These are phyloP conservation scores for Drosophila cognata DNA, from an alignment of 2,888 invertebrate species.

Conservation along the genomic window DNA sequence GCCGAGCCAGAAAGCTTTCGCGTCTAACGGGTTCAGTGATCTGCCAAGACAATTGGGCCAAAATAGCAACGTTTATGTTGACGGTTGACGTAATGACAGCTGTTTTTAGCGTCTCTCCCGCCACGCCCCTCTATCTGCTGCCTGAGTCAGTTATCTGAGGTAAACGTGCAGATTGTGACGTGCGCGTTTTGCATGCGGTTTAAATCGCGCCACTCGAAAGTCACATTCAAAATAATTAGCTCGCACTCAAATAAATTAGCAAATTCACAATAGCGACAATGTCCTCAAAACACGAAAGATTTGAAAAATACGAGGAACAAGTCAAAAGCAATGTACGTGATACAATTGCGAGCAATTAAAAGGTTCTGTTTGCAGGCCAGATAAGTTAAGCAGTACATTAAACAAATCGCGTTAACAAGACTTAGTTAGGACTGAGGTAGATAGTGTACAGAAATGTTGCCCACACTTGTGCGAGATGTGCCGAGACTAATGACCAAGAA, in stretches of 20 bases:
- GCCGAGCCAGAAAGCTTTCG: neutral
- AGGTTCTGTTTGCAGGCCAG: slow-evolving; percentile 12
- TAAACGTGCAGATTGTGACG: slow-evolving; percentile 37
- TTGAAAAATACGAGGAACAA: neutral
- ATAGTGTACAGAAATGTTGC: slow-evolving; percentile 1
- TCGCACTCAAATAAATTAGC: slow-evolving; percentile 58
- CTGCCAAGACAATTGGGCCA: neutral
- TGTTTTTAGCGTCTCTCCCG: neutral
- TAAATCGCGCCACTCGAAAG: slow-evolving; percentile 29
- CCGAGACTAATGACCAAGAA: slow-evolving; percentile 41
- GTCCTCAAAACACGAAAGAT: neutral
- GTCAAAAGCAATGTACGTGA: slow-evolving; percentile 14
- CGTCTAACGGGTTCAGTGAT: neutral
- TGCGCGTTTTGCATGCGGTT: slow-evolving; percentile 51
- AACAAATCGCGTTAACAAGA: slow-evolving; percentile 34
- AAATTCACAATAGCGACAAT: slow-evolving; percentile 26
- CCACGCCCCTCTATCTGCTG: neutral
- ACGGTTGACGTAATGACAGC: slow-evolving; percentile 5
- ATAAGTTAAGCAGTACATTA: slow-evolving; percentile 17
- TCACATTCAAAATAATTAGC: slow-evolving; percentile 55
- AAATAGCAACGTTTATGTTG: neutral
- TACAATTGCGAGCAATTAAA: slow-evolving; percentile 33
- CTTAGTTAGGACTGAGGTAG: neutral
- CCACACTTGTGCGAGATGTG: slow-evolving; percentile 3
- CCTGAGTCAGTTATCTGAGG: neutral